Evolutionary conservation across 2,113 vertebrate species (phyloP).

Genomic region (Cyphomyrus plagiostoma): DNA sequence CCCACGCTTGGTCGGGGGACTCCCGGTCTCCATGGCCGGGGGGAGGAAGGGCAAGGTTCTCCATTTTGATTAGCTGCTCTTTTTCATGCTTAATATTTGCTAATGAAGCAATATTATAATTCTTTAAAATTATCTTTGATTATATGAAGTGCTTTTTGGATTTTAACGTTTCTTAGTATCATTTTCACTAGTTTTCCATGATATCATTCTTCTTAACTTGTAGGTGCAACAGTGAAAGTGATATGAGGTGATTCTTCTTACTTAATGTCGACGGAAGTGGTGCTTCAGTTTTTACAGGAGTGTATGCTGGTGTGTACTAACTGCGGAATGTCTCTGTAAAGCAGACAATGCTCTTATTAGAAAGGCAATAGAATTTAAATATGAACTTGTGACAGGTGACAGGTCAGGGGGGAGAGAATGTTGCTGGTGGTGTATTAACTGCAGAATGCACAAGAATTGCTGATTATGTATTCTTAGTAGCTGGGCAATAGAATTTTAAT

Average conservation of each 20-base stretch:
- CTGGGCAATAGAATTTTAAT: not conserved
- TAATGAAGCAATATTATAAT: not conserved
- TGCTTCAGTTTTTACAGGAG: not conserved
- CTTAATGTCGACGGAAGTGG: not conserved
- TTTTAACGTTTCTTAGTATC: not conserved
- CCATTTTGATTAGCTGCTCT: not conserved
- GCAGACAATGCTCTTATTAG: not conserved
- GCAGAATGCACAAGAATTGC: not conserved
- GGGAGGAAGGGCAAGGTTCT: not conserved
- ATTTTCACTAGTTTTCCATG: not conserved
- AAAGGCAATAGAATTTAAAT: not conserved
- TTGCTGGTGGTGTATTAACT: not conserved
- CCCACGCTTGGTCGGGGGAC: too few relatives aligned
- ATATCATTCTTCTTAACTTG: not conserved
- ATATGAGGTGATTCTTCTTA: not conserved
- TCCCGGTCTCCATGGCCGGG: not conserved
- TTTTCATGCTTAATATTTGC: not conserved
- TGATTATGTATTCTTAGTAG: not conserved
- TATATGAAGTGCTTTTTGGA: not conserved
- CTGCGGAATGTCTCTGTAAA: not conserved
- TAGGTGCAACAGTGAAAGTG: not conserved
- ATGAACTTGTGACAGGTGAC: not conserved
- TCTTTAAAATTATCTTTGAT: not conserved
- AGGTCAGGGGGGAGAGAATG: not conserved
- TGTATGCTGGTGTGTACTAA: not conserved